Evolutionary conservation across 2,113 vertebrate genomes (phyloP), one percentile per base, ranked within the genome.

Genomic region (Corythornis madagascariensis): DNA sequence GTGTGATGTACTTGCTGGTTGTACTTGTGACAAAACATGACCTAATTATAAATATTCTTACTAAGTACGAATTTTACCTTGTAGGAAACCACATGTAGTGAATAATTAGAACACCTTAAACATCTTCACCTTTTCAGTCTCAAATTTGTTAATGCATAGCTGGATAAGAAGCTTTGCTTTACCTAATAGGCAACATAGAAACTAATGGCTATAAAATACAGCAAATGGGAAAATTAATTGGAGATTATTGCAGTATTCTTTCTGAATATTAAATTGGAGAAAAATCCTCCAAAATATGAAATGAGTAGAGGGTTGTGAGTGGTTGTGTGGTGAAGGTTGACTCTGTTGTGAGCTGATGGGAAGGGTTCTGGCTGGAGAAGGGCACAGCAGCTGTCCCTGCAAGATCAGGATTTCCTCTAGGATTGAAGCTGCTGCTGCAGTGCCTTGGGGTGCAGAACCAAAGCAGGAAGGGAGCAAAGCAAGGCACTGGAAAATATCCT

Each of bases 71-170:
- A 65, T 83, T 61, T 21, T 57, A 6, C 21, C 22, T 47, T 60
- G 53, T 53, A 72, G 48, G 59, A 76, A 76, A 25, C 31, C 0
- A 2, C 11, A 24, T 0, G 0, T 60, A 76, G 24, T 0, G 0
- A 79, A 29, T 67, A 57, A 26, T 26, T 76, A 50, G 22, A 65
- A 76, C 13, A 55, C 45, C 35, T 61, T 38, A 42, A 89, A 59
- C 4, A 31, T 63, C 12, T 71, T 83, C 14, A 13, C 31, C 21
- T 74, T 80, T 73, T 52, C 16, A 47, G 16, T 16, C 53, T 81
- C 20, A 63, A 40, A 82, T 53, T 4, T 53, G 7, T 43, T 52
- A 42, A 43, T 76, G 42, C 16, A 5, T 47, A 69, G 14, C 35
- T 75, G 60, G 22, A n/a, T 83, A 67, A 81, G 24, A 45, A 75